Conservation (phyloP, 2,113 vertebrate genomes). For the Candoia aspera region DNA sequence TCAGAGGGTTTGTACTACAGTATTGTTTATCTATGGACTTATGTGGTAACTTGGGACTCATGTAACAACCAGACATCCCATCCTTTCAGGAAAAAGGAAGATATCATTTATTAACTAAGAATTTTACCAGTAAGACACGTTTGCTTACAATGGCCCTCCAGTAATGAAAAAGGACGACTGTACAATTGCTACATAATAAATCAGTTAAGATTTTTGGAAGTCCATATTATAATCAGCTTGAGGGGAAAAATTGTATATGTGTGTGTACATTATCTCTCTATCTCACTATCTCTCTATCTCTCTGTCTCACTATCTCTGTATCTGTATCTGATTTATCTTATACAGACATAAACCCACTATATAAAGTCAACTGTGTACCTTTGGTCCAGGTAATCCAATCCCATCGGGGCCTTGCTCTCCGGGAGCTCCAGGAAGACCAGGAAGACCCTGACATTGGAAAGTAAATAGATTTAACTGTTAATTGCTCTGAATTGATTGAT, state of each 20-base stretch:
- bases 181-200: not conserved
- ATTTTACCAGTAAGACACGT: not conserved
- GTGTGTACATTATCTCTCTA: not conserved
- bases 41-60: no score
- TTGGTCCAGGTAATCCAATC: constrained; percentile 84
- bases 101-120: not conserved
- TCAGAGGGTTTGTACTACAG: not conserved
- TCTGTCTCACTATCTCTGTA: not conserved
- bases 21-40: no score
- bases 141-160: not conserved
- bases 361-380: constrained; percentile 70
- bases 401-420: constrained; percentile 85
- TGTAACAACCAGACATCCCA: no score
- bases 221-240: not conserved
- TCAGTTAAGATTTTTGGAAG: not conserved
- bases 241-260: not conserved
- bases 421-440: constrained; percentile 79
- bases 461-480: constrained; percentile 12
- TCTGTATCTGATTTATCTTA: not conserved
- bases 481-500: constrained; percentile 20
- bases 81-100: no score
- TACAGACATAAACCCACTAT: not conserved
- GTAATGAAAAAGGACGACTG: not conserved
- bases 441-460: constrained; percentile 76
- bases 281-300: not conserved